These are phyloP conservation scores for Poeciliopsis presidionis DNA, from an alignment of 2,797 vertebrate genomes.

Conservation along the genomic window DNA sequence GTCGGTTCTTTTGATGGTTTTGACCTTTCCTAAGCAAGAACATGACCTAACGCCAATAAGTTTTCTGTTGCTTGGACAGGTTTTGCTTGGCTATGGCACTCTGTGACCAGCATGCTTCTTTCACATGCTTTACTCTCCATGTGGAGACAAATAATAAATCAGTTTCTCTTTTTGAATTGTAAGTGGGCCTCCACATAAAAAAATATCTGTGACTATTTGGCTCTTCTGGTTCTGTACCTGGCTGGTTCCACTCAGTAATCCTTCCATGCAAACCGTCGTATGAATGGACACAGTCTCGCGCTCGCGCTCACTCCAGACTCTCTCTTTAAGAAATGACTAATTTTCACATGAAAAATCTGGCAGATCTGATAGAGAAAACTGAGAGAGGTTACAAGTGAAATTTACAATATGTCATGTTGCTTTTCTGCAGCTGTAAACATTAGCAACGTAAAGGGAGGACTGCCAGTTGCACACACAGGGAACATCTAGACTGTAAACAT, in stretches of 20 bases:
- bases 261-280: slow-evolving; percentile 23
- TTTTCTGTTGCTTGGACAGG: too few species aligned
- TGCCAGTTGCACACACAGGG: slow-evolving; percentile 64
- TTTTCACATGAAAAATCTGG: slow-evolving; percentile 54
- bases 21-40: too few species aligned
- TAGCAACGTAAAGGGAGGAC: slow-evolving; percentile 79
- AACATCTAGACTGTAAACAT: slow-evolving; percentile 78
- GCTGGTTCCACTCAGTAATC: slow-evolving; percentile 16
- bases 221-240: not conserved
- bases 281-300: slow-evolving; percentile 20
- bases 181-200: not conserved
- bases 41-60: too few species aligned
- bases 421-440: slow-evolving; percentile 77
- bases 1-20: too few species aligned
- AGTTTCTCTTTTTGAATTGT: not conserved
- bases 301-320: slow-evolving; percentile 32
- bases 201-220: not conserved
- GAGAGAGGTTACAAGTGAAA: slow-evolving; percentile 48
- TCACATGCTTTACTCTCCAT: too few species aligned
- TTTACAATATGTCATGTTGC: slow-evolving; percentile 67
- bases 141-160: not conserved
- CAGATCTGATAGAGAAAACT: slow-evolving; percentile 63
- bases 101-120: too few species aligned
- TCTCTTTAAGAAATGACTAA: slow-evolving; percentile 53
- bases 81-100: too few species aligned